Evolutionary conservation across 2,888 invertebrate genomes (phyloP).

Genomic region (Caradrina kadenii): DNA sequence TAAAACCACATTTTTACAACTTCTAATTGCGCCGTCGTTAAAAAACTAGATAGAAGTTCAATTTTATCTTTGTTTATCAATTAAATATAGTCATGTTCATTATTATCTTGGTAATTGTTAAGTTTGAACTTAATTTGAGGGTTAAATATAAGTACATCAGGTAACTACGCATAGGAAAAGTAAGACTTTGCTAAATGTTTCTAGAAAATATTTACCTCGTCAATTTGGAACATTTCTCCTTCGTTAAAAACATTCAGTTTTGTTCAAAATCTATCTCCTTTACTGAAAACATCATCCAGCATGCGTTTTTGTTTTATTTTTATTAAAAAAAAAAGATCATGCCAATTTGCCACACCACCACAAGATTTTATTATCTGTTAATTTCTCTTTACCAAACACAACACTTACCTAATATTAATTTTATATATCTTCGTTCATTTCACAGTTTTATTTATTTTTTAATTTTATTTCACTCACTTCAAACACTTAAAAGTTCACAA

Average conservation of each 20-base stretch:
- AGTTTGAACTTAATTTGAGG: background rate
- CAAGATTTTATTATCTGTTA: slow-evolving; percentile 78
- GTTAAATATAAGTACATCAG: slow-evolving; percentile 4
- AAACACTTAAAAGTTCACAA: slow-evolving; percentile 71
- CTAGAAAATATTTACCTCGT: slow-evolving; percentile 66
- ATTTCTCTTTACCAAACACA: slow-evolving; percentile 79
- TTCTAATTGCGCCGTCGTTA: background rate
- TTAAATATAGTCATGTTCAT: background rate
- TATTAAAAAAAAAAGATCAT: slow-evolving; percentile 72
- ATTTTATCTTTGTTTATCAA: background rate
- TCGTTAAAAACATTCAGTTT: slow-evolving; percentile 52
- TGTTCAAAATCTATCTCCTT: slow-evolving; percentile 54
- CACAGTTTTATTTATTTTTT: slow-evolving; percentile 60
- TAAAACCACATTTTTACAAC: background rate
- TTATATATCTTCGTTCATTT: slow-evolving; percentile 67
- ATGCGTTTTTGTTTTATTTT: slow-evolving; percentile 80
- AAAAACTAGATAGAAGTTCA: background rate
- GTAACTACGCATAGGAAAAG: slow-evolving; percentile 30
- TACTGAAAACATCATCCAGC: slow-evolving; percentile 75
- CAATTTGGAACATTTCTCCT: slow-evolving; percentile 63
- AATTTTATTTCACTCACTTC: slow-evolving; percentile 62
- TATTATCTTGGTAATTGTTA: background rate
- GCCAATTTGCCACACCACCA: slow-evolving; percentile 88
- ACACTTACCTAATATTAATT: slow-evolving; percentile 84
- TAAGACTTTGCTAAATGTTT: slow-evolving; percentile 45